Evolutionary conservation across 2,888 invertebrate species (phyloP), one percentile per base, ranked within the genome.

Genomic region (Gymnoscelis rufifasciata): DNA sequence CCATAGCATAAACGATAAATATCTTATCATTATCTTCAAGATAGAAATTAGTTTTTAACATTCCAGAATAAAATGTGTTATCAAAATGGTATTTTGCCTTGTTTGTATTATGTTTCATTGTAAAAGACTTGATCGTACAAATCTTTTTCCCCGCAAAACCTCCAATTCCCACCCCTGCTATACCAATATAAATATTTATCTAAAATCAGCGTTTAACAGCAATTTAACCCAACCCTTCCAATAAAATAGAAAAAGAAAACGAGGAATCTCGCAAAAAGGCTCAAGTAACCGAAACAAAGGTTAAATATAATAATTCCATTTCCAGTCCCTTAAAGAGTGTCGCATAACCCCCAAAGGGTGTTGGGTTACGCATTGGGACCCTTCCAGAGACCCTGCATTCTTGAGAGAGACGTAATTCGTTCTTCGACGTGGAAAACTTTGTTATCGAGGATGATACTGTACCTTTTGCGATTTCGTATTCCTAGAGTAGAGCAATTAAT

Each of bases 401-500:
- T 41, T 7, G 33, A n/a, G 13, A 15, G 40, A 29, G 30, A 3
- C 30, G 38, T 35, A 38, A 45, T 50, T 50, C 29, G 45, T 23
- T 38, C 41, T 42, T 50, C 33, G 49, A 50, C 26, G 38, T 31
- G 35, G 29, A 35, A 37, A 49, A 44, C 45, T 50, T 38, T 42
- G 33, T 50, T 43, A 40, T 37, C 19, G 26, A 19, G n/a, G n/a
- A n/a, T 12, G 13, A 14, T 38, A 13, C 39, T 30, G 11, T 37
- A 15, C 10, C 33, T 19, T 14, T 23, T 11, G 26, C 35, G 35
- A 31, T 37, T 43, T 19, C 11, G 35, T 42, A 38, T 43, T 43
- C 29, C 10, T 6, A 15, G 15, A 15, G 35, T 35, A 15, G 15
- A 1, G 19, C 14, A 15, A 2, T 19, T 35, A 11, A 35, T 19